Conservation (phyloP, 2,797 vertebrate species). For the Bryconaethiops microstoma region DNA sequence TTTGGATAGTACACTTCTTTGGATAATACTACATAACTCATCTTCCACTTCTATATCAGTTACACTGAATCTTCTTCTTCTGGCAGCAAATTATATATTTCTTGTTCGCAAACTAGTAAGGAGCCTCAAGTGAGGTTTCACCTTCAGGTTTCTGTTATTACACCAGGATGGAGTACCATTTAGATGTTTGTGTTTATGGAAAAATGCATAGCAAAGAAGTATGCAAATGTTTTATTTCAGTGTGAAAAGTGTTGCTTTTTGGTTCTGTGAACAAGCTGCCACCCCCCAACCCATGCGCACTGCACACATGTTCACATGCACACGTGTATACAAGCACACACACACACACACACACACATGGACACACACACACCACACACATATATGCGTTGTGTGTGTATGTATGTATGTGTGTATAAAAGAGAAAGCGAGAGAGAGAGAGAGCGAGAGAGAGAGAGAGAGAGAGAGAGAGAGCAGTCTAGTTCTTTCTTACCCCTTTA, state of each 20-base stretch:
- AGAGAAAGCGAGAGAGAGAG: too few relatives aligned
- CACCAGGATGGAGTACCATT: constrained; percentile 19
- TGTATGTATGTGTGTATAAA: too few relatives aligned
- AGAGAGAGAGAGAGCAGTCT: too few relatives aligned
- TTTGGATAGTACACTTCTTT: too few relatives aligned
- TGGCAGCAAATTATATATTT: too few relatives aligned
- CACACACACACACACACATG: constrained; percentile 37
- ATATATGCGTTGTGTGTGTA: too few relatives aligned
- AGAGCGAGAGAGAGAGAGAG: too few relatives aligned
- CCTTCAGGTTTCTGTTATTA: neutral
- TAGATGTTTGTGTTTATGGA: constrained; percentile 56
- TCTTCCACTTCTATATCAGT: too few relatives aligned
- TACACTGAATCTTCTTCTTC: too few relatives aligned
- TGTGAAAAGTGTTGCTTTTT: constrained; percentile 48
- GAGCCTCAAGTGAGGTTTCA: neutral
- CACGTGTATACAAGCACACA: constrained; percentile 55
- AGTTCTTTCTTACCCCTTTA: constrained; percentile 41
- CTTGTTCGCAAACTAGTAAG: neutral
- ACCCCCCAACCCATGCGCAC: constrained; percentile 16
- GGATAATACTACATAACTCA: too few relatives aligned
- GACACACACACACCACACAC: constrained; percentile 56
- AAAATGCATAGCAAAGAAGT: constrained; percentile 63
- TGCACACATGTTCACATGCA: constrained; percentile 53
- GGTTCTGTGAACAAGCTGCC: constrained; percentile 55
- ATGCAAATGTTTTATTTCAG: constrained; percentile 67